These are phyloP conservation scores for Serranus cabrilla DNA, from an alignment of 2,797 vertebrate species.

Conservation along the genomic window DNA sequence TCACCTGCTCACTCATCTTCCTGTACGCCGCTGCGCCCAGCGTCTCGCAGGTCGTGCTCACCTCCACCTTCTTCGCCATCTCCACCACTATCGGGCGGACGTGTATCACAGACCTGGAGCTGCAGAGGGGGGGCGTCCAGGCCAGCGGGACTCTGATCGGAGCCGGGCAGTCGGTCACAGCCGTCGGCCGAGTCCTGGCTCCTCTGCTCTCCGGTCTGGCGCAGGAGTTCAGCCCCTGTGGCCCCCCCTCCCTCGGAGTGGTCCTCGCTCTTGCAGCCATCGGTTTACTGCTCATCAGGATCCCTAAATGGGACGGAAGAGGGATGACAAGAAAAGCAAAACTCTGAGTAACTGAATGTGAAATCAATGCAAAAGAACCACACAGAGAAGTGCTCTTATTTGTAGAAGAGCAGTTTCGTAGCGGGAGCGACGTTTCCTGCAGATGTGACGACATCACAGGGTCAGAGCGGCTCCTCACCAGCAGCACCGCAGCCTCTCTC, in stretches of 20 bases:
- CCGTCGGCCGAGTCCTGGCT: slow-evolving; percentile 91
- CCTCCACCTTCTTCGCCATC: slow-evolving; percentile 92
- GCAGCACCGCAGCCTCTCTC: slow-evolving; percentile 38
- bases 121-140: slow-evolving; percentile 87
- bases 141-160: slow-evolving; percentile 93
- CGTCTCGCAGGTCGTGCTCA: slow-evolving; percentile 88
- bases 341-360: slow-evolving; percentile 29
- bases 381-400: slow-evolving; percentile 54
- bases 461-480: slow-evolving; percentile 21
- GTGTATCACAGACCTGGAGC: slow-evolving; percentile 93
- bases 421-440: slow-evolving; percentile 3
- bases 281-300: slow-evolving; percentile 87
- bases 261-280: slow-evolving; percentile 89
- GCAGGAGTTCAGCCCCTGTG: slow-evolving; percentile 95
- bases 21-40: slow-evolving; percentile 86
- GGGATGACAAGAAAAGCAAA: slow-evolving; percentile 52
- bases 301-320: slow-evolving; percentile 80
- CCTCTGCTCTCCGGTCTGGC: slow-evolving; percentile 93
- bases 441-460: slow-evolving; percentile 22
- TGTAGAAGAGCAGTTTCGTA: slow-evolving; percentile 18
- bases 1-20: slow-evolving; percentile 89
- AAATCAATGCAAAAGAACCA: slow-evolving; percentile 1
- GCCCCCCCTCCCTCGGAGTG: slow-evolving; percentile 91
- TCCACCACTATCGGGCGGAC: slow-evolving; percentile 93
- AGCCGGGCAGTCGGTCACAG: slow-evolving; percentile 94